A percentile compares a stretch with the other conserved stretches of the same genome.
Conservation (phyloP, 2,113 vertebrate species). For the Mesoclemmys tuberculata region DNA sequence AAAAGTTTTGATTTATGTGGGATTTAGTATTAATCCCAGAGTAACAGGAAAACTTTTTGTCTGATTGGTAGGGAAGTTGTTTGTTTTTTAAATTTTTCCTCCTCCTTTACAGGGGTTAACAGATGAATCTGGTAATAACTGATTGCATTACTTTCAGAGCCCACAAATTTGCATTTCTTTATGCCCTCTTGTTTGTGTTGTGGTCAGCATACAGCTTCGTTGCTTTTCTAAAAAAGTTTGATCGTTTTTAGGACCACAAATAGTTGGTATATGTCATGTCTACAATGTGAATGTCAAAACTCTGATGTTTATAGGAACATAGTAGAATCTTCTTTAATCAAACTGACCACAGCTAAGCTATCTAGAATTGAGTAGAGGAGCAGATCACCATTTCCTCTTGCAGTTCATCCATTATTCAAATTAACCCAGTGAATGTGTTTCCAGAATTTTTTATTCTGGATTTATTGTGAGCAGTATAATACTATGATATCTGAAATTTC, state of each 20-base stretch:
- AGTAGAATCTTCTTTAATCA: background rate
- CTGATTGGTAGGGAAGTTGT: background rate
- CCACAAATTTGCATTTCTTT: background rate
- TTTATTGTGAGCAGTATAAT: background rate
- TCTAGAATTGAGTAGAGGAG: background rate
- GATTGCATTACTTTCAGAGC: background rate
- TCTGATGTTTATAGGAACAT: background rate
- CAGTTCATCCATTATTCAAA: background rate
- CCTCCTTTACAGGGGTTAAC: background rate
- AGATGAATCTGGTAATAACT: too few relatives aligned
- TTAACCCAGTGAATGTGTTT: background rate
- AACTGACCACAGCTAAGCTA: background rate
- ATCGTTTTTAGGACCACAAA: background rate
- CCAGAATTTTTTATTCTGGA: background rate
- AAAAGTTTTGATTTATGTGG: conserved; percentile 14
- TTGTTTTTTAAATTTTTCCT: background rate
- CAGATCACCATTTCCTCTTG: background rate
- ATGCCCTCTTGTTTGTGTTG: background rate
- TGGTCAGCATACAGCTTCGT: background rate
- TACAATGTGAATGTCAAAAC: background rate
- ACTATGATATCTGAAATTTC: background rate
- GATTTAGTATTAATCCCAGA: background rate
- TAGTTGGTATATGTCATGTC: background rate
- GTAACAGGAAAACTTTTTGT: background rate
- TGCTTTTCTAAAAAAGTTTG: background rate